Evolutionary conservation across 2,797 vertebrate genomes (phyloP), one percentile per base, ranked within the genome.

Genomic region (Limosa lapponica): DNA sequence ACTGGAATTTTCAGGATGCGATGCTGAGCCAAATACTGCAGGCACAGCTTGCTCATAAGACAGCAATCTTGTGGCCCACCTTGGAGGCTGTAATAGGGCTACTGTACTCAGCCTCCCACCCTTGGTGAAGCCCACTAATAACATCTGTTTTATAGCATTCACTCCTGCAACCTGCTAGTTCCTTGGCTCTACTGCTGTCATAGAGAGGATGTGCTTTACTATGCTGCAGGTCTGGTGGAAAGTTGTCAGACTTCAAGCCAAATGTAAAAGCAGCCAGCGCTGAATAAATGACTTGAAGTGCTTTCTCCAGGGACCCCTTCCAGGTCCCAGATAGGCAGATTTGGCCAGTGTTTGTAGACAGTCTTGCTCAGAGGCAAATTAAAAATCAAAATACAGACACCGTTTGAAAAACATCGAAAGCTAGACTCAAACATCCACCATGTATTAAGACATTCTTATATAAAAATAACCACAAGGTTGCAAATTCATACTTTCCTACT

Each of bases 401-500:
- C 80, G 55, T 97, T 98, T 98, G 97, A 96, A 98, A 97, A 98
- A 97, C 98, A 97, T 97, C 95, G 97, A 98, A 97, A 97, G 95
- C 96, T 97, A 89, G 93, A 98, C 97, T 98, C 97, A 97, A 95
- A 98, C 96, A 97, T 98, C 97, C 97, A 95, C 87, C 96, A 94
- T 97, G 97, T 98, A 98, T 98, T 98, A 98, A 98, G 92, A 98
- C 97, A 97, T 95, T 98, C 97, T 98, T 97, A 97, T 96, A 98
- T 98, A 97, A 98, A 98, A 97, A 97, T 98, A 97, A 98, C 98
- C 97, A 82, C 97, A 98, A 95, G 94, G 92, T 95, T 98, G 97
- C 96, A 97, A 97, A 97, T 97, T 98, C 98, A 98, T 98, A 98
- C 96, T 98, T 98, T 98, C 98, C 98, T 98, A 97, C 97, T 96